A percentile compares a stretch with the other conserved stretches of the same genome.
These are phyloP conservation scores for Dryobates pubescens DNA, from an alignment of 2,797 vertebrate genomes.

Conservation along the genomic window DNA sequence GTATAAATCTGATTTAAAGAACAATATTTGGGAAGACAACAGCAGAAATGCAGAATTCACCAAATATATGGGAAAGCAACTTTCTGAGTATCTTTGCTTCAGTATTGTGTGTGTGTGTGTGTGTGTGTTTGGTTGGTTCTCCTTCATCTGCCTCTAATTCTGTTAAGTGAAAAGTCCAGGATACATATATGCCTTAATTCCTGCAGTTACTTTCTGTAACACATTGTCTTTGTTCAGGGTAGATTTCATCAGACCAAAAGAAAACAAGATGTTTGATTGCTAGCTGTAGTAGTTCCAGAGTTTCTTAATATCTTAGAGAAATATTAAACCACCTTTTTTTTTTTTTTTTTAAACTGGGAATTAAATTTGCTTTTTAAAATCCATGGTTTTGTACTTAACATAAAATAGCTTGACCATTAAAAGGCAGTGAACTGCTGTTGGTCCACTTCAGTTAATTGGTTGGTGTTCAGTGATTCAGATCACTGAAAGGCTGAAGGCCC, in stretches of 20 bases:
- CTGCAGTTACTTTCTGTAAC: not conserved
- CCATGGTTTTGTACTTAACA: not conserved
- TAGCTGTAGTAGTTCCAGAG: not conserved
- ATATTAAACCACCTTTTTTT: too few species aligned
- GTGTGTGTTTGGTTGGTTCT: too few species aligned
- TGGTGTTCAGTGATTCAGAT: not conserved
- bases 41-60: not conserved
- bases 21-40: not conserved
- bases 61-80: not conserved
- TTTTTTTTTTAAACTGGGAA: fast-evolving
- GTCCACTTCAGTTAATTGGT: not conserved
- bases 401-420: not conserved
- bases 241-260: not conserved
- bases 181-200: not conserved
- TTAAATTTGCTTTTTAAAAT: not conserved
- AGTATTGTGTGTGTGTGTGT: not conserved
- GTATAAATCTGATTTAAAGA: not conserved
- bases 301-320: not conserved
- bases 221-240: not conserved
- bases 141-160: not conserved
- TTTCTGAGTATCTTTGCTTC: not conserved
- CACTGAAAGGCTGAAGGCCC: not conserved
- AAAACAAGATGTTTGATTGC: not conserved
- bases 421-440: not conserved
- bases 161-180: fast-evolving